These are phyloP conservation scores for Odontomachus brunneus DNA, from an alignment of 1,140 invertebrate genomes.

Conservation along the genomic window DNA sequence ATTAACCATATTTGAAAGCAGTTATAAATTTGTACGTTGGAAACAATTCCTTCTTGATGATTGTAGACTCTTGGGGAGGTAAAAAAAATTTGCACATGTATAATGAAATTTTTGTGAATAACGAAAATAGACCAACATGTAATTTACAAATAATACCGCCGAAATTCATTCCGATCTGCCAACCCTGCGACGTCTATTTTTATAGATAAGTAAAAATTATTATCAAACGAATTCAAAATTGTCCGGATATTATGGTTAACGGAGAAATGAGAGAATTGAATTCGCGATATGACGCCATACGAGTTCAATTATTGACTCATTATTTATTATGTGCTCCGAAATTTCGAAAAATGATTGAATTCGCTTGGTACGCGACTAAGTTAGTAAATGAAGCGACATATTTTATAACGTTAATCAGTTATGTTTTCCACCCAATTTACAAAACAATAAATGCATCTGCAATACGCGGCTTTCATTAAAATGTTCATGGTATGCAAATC, in stretches of 20 bases:
- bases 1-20: slow-evolving; percentile 1
- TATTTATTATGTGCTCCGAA: slow-evolving; percentile 4
- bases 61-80: background rate
- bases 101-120: background rate
- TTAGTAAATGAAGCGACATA: background rate
- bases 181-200: slow-evolving; percentile 2
- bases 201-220: slow-evolving; percentile 7
- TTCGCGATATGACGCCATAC: background rate
- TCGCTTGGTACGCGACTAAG: slow-evolving; percentile 17
- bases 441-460: too few relatives aligned
- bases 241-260: background rate
- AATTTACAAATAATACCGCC: slow-evolving; percentile 11
- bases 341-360: background rate
- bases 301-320: background rate
- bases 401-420: background rate
- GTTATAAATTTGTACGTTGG: background rate
- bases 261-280: slow-evolving; percentile 11
- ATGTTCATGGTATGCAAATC: too few relatives aligned
- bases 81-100: background rate
- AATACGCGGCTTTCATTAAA: too few relatives aligned
- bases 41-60: background rate
- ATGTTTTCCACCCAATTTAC: too few relatives aligned
- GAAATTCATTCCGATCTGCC: background rate
- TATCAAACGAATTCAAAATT: slow-evolving; percentile 24
- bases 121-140: background rate